Conservation (phyloP, 2,797 vertebrate species). For the Babyrousa celebensis region DNA sequence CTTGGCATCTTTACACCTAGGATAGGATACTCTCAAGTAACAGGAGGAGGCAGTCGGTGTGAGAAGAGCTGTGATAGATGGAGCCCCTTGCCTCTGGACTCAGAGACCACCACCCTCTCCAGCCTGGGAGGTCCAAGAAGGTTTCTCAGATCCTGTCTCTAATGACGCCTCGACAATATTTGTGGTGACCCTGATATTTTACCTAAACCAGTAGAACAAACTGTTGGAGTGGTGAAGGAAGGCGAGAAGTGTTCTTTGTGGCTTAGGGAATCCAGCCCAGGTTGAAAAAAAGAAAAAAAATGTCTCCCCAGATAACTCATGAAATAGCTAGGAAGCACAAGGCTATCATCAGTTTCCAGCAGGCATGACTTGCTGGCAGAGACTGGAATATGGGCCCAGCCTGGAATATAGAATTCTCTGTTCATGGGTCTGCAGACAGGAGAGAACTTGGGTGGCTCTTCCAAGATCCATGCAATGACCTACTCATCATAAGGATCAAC, state of each 20-base stretch:
- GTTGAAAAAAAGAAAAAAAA: not conserved
- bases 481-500: slow-evolving; percentile 62
- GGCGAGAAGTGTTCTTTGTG: slow-evolving; percentile 64
- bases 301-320: slow-evolving; percentile 58
- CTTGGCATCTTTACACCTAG: not conserved
- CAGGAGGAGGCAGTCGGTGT: not conserved
- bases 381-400: not conserved
- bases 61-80: slow-evolving; percentile 46
- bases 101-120: not conserved
- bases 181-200: slow-evolving; percentile 76
- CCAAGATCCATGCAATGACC: slow-evolving; percentile 48
- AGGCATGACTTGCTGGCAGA: not conserved
- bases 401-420: slow-evolving; percentile 11
- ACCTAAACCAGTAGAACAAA: slow-evolving; percentile 70
- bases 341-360: not conserved
- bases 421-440: slow-evolving; percentile 24
- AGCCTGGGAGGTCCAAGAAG: slow-evolving; percentile 55
- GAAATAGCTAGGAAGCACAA: slow-evolving; percentile 33
- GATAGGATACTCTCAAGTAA: not conserved
- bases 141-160: slow-evolving; percentile 68
- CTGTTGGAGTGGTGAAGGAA: slow-evolving; percentile 61
- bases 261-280: slow-evolving; percentile 68
- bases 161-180: slow-evolving; percentile 71
- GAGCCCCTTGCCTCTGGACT: not conserved
- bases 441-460: slow-evolving; percentile 60